Evolutionary conservation across 2,113 vertebrate species (phyloP).

Genomic region (Apodemus sylvaticus): DNA sequence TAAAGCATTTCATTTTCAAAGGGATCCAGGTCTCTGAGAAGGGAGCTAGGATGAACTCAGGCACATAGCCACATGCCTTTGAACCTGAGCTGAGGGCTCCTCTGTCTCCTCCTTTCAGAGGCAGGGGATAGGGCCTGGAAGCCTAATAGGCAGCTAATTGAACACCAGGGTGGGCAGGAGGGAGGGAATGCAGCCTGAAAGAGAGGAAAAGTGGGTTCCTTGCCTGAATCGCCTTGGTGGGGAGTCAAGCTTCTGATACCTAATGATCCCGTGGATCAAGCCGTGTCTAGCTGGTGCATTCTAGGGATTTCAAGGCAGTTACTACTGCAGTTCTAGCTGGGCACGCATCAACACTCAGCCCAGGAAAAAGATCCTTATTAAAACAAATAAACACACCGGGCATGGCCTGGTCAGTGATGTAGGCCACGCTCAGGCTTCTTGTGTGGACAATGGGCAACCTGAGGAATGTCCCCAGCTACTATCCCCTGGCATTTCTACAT

Average conservation of each 20-base stretch:
- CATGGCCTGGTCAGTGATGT: not conserved
- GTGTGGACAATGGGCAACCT: not conserved
- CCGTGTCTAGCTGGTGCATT: slow-evolving; percentile 42
- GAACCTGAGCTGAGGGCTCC: slow-evolving; percentile 25
- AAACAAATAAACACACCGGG: slow-evolving; percentile 12
- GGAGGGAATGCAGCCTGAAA: not conserved
- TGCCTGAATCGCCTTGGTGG: not conserved
- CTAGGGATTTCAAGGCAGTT: slow-evolving; percentile 42
- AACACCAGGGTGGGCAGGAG: not conserved
- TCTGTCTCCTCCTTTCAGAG: not conserved
- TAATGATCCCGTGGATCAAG: slow-evolving; percentile 65
- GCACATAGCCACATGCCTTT: slow-evolving; percentile 70
- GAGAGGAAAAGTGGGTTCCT: slow-evolving; percentile 28
- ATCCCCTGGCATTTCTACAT: no score
- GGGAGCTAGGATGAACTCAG: slow-evolving; percentile 61
- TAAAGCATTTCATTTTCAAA: slow-evolving; percentile 75
- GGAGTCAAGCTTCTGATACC: slow-evolving; percentile 21
- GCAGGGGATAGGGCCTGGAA: not conserved
- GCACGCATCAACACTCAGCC: not conserved
- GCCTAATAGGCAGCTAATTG: slow-evolving; percentile 57
- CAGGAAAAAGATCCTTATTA: slow-evolving; percentile 25
- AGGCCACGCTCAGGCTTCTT: slow-evolving; percentile 5
- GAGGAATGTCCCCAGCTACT: not conserved
- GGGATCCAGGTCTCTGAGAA: slow-evolving; percentile 69
- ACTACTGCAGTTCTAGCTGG: slow-evolving; percentile 49